Percentiles rank a stretch among this genome's conserved stretches.
Evolutionary conservation across 2,888 invertebrate genomes (phyloP).

Genomic region (Schizotus pectinicornis): DNA sequence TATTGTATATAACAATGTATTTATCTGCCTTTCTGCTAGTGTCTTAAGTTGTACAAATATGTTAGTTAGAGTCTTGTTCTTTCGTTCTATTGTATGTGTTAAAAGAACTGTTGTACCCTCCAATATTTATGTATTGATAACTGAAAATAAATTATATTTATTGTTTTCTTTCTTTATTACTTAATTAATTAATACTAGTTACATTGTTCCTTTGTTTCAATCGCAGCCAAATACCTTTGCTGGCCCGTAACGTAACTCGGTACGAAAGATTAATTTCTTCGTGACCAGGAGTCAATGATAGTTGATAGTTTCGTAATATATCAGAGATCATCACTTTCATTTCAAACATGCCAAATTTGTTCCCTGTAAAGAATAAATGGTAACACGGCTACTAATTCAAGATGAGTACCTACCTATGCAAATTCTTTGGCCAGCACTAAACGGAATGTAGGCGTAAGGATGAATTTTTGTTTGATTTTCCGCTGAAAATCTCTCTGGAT

Average conservation of each 20-base stretch:
- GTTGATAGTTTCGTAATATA: constrained; percentile 60
- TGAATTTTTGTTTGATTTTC: constrained; percentile 61
- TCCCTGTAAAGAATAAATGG: constrained; percentile 54
- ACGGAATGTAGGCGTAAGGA: constrained; percentile 66
- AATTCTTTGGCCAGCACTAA: constrained; percentile 67
- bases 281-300: constrained; percentile 61
- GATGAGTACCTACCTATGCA: constrained; percentile 56
- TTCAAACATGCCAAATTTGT: constrained; percentile 66
- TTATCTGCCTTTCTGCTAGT: constrained; percentile 18
- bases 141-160: constrained; percentile 29
- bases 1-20: constrained; percentile 17
- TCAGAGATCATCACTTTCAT: constrained; percentile 65
- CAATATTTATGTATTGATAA: constrained; percentile 23
- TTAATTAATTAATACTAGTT: neutral
- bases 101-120: constrained; percentile 39
- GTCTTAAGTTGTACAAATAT: constrained; percentile 30
- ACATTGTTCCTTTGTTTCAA: constrained; percentile 52
- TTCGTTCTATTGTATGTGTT: constrained; percentile 39
- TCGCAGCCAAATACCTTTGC: constrained; percentile 65
- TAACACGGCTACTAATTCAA: neutral
- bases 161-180: constrained; percentile 5
- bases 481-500: constrained; percentile 64
- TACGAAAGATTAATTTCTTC: constrained; percentile 61
- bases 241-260: constrained; percentile 64
- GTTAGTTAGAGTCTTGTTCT: constrained; percentile 24